Evolutionary conservation across 2,797 vertebrate genomes (phyloP), one percentile per base, ranked within the genome.

Genomic region (Aselliscus stoliczkanus): DNA sequence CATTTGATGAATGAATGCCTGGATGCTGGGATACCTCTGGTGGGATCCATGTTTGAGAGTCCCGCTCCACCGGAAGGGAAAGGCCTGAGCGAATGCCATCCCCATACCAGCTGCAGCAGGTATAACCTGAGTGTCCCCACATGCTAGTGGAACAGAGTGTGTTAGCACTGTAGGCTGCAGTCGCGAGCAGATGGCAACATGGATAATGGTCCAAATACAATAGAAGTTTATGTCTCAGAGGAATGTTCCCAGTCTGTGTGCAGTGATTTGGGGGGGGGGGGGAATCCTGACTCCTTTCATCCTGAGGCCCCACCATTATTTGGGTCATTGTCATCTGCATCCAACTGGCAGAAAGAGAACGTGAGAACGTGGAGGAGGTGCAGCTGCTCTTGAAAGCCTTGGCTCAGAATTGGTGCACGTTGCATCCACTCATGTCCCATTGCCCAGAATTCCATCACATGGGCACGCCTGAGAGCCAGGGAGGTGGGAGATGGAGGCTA

Each of bases 341-440:
- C 85, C 75, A 73, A 14, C 37, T 62, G 69, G 75, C 84, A 60
- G 92, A 64, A 92, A 69, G 82, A 52, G n/a, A 88, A 87, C 54
- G 42, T 54, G 62, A 76, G 88, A 60, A n/a, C 0, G 13, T 50
- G 86, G 79, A 77, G 85, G 50, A 73, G 70, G 64, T 27, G 2
- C 11, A 87, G 80, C 69, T 93, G 75, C 70, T 27, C 31, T 54
- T 60, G 12, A 70, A 44, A 44, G 70, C 79, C 65, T 77, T 56
- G 42, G 29, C 29, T 75, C 69, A 13, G 88, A 25, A 54, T 14
- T 17, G 31, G 50, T 4, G 12, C 31, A 4, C 0, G 31, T 12
- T 2, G 27, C 65, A 70, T 67, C 73, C 25, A 1, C 17, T 47
- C 9, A 0, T 1, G 29, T 9, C 18, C 23, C 13, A 0, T 21